Percentiles rank a stretch among this genome's conserved stretches.
Conservation (phyloP, 1,140 invertebrate species). For the Zaprionus africanus region DNA sequence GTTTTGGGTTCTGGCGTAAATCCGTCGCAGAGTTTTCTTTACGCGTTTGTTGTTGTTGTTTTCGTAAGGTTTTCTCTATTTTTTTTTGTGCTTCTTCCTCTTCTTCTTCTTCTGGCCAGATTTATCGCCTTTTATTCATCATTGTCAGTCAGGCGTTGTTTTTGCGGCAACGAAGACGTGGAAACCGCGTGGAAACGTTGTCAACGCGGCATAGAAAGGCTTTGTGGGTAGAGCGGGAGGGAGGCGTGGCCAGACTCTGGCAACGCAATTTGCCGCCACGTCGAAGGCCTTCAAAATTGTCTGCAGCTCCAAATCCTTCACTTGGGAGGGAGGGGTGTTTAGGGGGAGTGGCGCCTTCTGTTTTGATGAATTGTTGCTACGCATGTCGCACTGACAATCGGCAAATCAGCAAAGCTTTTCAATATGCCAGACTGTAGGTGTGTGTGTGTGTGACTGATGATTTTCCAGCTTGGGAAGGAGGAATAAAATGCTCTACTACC, state of each 20-base stretch:
- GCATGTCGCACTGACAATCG: slow-evolving; percentile 77
- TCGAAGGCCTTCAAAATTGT: slow-evolving; percentile 54
- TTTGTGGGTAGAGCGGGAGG: too few species aligned
- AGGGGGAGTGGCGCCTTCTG: slow-evolving; percentile 53
- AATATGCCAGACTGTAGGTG: slow-evolving; percentile 39
- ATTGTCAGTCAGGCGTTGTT: slow-evolving; percentile 72
- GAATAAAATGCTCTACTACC: background rate
- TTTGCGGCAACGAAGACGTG: slow-evolving; percentile 70
- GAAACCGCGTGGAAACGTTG: slow-evolving; percentile 31
- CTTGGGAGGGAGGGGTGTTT: background rate
- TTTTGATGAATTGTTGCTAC: slow-evolving; percentile 78
- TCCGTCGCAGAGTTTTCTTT: slow-evolving; percentile 53
- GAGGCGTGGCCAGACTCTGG: background rate
- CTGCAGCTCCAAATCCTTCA: slow-evolving; percentile 43
- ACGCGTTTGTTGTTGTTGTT: slow-evolving; percentile 13
- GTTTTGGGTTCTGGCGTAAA: slow-evolving; percentile 47
- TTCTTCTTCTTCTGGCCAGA: slow-evolving; percentile 52
- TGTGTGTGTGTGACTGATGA: slow-evolving; percentile 63
- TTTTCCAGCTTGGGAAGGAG: slow-evolving; percentile 8
- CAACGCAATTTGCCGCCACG: slow-evolving; percentile 79
- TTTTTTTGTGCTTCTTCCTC: slow-evolving; percentile 18
- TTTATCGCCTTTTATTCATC: slow-evolving; percentile 81
- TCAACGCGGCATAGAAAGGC: slow-evolving; percentile 1
- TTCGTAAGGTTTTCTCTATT: slow-evolving; percentile 20
- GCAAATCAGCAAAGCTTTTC: slow-evolving; percentile 68